Evolutionary conservation across 2,888 invertebrate genomes (phyloP).

Genomic region (Pharmacophagus antenor): DNA sequence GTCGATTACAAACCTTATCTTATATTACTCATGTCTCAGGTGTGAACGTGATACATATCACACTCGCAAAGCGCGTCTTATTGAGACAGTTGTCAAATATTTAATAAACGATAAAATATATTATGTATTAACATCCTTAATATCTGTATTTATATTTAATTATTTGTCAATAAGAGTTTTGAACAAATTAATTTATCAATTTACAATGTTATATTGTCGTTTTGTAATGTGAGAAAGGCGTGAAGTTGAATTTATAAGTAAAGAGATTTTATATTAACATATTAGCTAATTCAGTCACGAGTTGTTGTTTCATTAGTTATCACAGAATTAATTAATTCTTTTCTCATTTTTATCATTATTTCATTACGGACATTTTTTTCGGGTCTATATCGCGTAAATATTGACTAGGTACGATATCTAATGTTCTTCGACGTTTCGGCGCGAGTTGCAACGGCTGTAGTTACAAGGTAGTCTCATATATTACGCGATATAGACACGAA

Average conservation of each 20-base stretch:
- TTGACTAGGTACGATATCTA: too few species aligned
- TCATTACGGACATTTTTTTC: too few species aligned
- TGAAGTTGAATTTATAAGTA: neutral
- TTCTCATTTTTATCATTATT: too few species aligned
- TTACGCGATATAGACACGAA: too few species aligned
- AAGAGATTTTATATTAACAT: neutral
- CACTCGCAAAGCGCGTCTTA: slow-evolving; percentile 36
- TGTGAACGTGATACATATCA: slow-evolving; percentile 63
- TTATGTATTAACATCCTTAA: slow-evolving; percentile 34
- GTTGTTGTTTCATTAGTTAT: too few species aligned
- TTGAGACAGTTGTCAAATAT: slow-evolving; percentile 16
- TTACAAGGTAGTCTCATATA: too few species aligned
- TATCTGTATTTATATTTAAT: slow-evolving; percentile 36
- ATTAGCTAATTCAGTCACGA: neutral
- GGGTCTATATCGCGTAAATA: too few species aligned
- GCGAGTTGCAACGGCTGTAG: too few species aligned
- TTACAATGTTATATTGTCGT: slow-evolving; percentile 1
- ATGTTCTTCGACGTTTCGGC: too few species aligned
- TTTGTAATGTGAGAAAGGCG: neutral
- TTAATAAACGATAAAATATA: slow-evolving; percentile 35
- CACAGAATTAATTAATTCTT: too few species aligned
- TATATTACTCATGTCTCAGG: slow-evolving; percentile 38
- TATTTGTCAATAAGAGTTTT: neutral
- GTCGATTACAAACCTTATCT: slow-evolving; percentile 37
- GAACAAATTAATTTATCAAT: slow-evolving; percentile 3